These are phyloP conservation scores for Botia kubotai DNA, from an alignment of 2,797 vertebrate species.

Conservation along the genomic window DNA sequence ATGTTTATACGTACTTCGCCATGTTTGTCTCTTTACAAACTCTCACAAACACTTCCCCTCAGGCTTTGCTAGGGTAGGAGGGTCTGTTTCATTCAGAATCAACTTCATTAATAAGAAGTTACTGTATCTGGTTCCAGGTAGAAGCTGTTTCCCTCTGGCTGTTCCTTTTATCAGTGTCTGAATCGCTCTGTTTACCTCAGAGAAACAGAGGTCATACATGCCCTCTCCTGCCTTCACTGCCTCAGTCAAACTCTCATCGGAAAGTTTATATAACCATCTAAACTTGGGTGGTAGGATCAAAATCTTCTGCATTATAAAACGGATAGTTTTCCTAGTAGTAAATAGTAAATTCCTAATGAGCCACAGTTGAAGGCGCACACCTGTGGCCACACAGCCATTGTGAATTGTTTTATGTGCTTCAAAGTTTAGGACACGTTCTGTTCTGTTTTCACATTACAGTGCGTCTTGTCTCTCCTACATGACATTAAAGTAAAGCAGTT, in stretches of 20 bases:
- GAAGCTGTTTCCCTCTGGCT: constrained; percentile 5
- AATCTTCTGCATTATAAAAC: background rate
- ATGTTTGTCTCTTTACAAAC: background rate
- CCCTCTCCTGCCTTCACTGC: background rate
- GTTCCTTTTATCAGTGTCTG: constrained; percentile 23
- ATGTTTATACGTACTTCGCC: constrained; percentile 1
- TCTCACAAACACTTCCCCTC: background rate
- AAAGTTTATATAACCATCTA: background rate
- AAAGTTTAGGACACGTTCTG: background rate
- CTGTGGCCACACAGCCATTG: background rate
- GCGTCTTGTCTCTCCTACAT: background rate
- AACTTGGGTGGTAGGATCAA: background rate
- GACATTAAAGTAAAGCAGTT: background rate
- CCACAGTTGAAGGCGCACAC: background rate
- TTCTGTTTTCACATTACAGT: background rate
- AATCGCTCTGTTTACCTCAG: constrained; percentile 34
- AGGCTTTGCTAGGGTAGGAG: constrained; percentile 18
- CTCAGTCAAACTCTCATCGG: too few species aligned
- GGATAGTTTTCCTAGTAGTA: background rate
- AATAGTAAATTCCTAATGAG: background rate
- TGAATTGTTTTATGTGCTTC: background rate
- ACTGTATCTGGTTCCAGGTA: constrained; percentile 34
- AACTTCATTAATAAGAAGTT: constrained; percentile 43
- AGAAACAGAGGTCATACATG: constrained; percentile 9
- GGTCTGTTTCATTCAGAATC: constrained; percentile 36